Base-by-base conservation (phyloP, 2,797 vertebrate genomes). In the Pseudopleuronectes americanus region DNA sequence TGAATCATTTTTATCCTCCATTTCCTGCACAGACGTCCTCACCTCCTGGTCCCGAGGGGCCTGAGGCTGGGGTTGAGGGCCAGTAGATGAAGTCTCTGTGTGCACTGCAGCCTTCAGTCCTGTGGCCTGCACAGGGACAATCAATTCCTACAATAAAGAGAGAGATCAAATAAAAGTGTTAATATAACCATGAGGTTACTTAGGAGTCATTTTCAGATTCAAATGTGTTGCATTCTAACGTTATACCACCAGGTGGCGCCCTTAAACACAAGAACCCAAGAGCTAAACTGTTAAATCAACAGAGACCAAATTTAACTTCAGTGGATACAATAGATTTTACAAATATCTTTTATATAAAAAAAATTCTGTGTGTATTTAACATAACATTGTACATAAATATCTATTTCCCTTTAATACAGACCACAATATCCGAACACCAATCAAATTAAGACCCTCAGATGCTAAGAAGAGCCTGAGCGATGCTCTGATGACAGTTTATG, bases 71-170 rank as follows among this genome's bases (percentile, higher is more conserved):
- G 60, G 47, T 45, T 84, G 89, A 59, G 66, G 64, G 9, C 7
- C 55, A 14, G 24, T 38, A 65, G 48, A 24, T 8, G 47, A 69
- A 10, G 59, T 26, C 26, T 83, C 71, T 17, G 57, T 31, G 31
- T 26, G 51, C 66, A 19, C 16, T 19, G 51, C 33, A 45, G 83
- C 49, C 67, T 85, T 90, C 52, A 33, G 73, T 75, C 67, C 92
- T 78, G 87, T 77, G 84, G 69, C 85, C 89, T 84, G 75, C 92
- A 89, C 86, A 84, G 83, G 77, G 26, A 51, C 28, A 19, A 22
- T 26, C 2, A 45, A 74, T 73, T 87, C 87, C 90, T 84, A 56
- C 2, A 57, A 60, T 69, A 55, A 24, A 58, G 57, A 55, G 10
- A 68, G 13, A 62, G 10, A 55, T 14, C n/a, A 57, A 62, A 22